Evolutionary conservation across 2,797 vertebrate species (phyloP), one percentile per base, ranked within the genome.

Genomic region (Champsocephalus esox): DNA sequence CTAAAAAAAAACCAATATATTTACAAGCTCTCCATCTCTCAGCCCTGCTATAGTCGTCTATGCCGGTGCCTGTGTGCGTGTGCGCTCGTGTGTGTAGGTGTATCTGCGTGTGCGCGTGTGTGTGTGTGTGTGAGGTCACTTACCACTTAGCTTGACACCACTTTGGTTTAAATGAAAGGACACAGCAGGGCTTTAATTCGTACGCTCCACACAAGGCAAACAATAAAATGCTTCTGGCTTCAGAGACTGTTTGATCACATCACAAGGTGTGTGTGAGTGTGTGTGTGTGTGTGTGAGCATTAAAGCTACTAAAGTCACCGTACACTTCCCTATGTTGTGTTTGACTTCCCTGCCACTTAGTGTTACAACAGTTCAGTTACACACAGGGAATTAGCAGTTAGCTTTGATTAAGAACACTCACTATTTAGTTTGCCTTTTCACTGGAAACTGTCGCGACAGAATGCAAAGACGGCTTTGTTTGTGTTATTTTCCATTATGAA

Each of bases 171-270:
- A 87, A 88, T 82, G 51, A 85, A 60, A 83, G 73, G 73, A 66
- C 62, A 62, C 70, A 49, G 66, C 66, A 3, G 71, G 77, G 43
- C 46, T 74, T 21, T 85, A 88, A 92, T 86, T 86, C 72, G 38
- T 70, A 45, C 56, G 50, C 71, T 80, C 41, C 48, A 82, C 77
- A 77, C 73, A 49, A 82, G 50, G 45, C 48, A 76, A 87, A 88
- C 66, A 70, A 77, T 80, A 69, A 87, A 83, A 79, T 19, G 38
- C 49, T 66, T 63, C 69, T 75, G 68, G 58, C 60, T 67, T 61
- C 19, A 71, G 68, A 71, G 41, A 60, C 46, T 17, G 41, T 78
- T 79, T 86, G 58, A 77, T 89, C 65, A 11, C 38, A 10, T 2
- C 0, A 2, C 50, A 73, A 85, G 76, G 61, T 77, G 71, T 68